Percentiles rank a stretch among this genome's conserved stretches.
Evolutionary conservation across 2,113 vertebrate species (phyloP).

Genomic region (Opisthocomus hoazin): DNA sequence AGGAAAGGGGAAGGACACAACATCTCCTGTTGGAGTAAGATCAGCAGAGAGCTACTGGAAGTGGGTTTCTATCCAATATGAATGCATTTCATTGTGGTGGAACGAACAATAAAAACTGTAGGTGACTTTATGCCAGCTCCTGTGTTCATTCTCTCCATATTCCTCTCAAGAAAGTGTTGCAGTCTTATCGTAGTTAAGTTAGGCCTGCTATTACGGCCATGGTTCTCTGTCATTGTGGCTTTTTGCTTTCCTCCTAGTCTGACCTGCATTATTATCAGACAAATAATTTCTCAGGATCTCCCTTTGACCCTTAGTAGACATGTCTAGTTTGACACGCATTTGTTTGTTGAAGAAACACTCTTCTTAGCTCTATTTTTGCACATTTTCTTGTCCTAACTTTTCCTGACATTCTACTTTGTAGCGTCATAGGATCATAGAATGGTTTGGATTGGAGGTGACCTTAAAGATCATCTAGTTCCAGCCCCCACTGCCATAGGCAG

Average conservation of each 20-base stretch:
- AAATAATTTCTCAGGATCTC: not conserved
- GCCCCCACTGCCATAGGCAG: too few species aligned
- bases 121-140: not conserved
- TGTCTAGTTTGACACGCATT: not conserved
- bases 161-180: not conserved
- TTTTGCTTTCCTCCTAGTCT: not conserved
- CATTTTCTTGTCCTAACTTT: not conserved
- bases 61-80: not conserved
- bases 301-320: not conserved
- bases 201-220: not conserved
- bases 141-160: not conserved
- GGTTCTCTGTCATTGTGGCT: not conserved
- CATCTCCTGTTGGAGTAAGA: not conserved
- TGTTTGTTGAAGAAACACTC: not conserved
- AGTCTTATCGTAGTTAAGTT: rapidly evolving
- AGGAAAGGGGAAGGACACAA: not conserved
- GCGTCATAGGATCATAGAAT: too few species aligned
- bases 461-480: too few species aligned
- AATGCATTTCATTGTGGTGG: not conserved
- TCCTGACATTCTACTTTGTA: not conserved
- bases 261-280: not conserved
- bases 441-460: too few species aligned
- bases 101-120: not conserved
- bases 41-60: not conserved
- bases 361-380: not conserved